Evolutionary conservation across 2,113 vertebrate genomes (phyloP), one percentile per base, ranked within the genome.

Genomic region (Columbina picui): DNA sequence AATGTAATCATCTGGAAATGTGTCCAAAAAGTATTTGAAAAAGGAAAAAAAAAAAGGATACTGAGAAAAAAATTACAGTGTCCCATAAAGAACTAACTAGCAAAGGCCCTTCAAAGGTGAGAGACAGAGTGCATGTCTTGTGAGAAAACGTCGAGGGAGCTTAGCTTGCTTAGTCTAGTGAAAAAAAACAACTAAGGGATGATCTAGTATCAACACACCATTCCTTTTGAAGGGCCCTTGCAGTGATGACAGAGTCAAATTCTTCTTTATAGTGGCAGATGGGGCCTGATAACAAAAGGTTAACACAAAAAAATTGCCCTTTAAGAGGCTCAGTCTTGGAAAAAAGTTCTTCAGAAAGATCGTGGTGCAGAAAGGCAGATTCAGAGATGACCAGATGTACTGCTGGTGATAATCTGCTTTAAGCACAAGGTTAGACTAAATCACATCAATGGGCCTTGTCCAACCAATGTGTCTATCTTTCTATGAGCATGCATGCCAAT

Each of bases 371-470:
- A 69, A 92, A 69, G 39, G 18, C 50, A 90, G 77, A 91, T 67
- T 92, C 26, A 87, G 17, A 63, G 64, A 59, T 32, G 23, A 73
- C 23, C 53, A 53, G 71, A 77, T 61, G 50, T 50, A 65, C 41
- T 29, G 89, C 75, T 81, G 41, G 55, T 81, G 38, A 65, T 20
- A 70, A 78, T 60, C 30, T 63, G 45, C 68, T 69, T 89, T 65
- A 94, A 78, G 56, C 18, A 77, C 20, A 90, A 86, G 29, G 55
- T 92, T 84, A 92, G 56, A 81, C 53, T 89, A 84, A 78, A 75
- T 67, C 26, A 57, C 12, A 36, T 34, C 73, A 81, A 70, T 0
- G 2, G 47, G 32, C 29, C 61, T 74, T 70, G 67, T 85, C 55
- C 64, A 87, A 61, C 25, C 22, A 50, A 87, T 0, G 0, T 10